Evolutionary conservation across 2,113 vertebrate genomes (phyloP), one percentile per base, ranked within the genome.

Genomic region (Tragelaphus scriptus): DNA sequence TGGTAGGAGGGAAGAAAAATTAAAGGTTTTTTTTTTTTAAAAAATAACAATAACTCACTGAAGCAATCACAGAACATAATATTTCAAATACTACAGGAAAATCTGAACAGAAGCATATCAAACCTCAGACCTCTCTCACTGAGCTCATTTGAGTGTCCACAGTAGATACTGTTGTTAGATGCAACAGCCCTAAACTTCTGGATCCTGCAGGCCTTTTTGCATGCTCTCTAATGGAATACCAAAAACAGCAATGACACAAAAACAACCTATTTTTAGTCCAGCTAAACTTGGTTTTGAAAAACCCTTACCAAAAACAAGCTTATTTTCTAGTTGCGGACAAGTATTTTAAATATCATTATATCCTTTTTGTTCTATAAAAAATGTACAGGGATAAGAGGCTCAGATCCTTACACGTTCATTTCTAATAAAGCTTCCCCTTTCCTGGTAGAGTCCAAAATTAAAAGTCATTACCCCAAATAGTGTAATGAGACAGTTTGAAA

Each of bases 261-360:
- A 97, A 97, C 96, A 97, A 95, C 63, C 97, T 98, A 98, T 98
- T 98, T 98, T 98, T 98, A 98, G 98, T 94, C 71, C 80, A 86
- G 95, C 98, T 97, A 97, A 97, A 98, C 96, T 98, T 97, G 97
- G 98, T 98, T 97, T 98, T 97, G 97, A 97, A 97, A 56, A 98
- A 97, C 84, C 75, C 86, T 98, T 97, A 89, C 93, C 97, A 82
- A 98, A 98, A 94, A 80, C 89, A 85, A 97, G 91, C 91, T 95
- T 95, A 90, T 94, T 97, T 98, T 91, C 91, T 93, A 94, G 88
- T 95, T 95, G 87, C 25, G 36, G 85, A 71, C 6, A 65, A 30
- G 85, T 94, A 90, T 97, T 81, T 94, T 23, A 87, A 94, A 88
- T 58, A 85, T 68, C 40, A 59, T 97, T 71, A 91, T 65, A 90